These are phyloP conservation scores for Chaenogobius annularis DNA, from an alignment of 2,113 vertebrate genomes.

Conservation along the genomic window DNA sequence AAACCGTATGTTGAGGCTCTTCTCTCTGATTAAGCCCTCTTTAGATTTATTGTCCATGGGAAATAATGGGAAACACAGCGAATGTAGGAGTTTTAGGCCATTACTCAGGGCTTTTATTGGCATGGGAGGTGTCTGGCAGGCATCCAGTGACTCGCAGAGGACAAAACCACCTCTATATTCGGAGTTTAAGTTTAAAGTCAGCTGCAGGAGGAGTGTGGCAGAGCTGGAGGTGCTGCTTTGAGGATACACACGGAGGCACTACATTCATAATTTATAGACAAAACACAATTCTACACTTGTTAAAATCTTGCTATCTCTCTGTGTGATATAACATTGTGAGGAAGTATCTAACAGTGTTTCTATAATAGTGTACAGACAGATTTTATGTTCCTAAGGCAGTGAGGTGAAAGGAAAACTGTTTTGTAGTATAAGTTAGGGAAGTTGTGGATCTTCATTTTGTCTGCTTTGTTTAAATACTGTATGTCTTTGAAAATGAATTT, in stretches of 20 bases:
- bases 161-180: slow-evolving; percentile 71
- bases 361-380: slow-evolving; percentile 39
- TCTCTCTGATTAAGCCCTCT: slow-evolving; percentile 68
- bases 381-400: slow-evolving; percentile 21
- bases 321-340: slow-evolving; percentile 24
- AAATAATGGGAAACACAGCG: slow-evolving; percentile 73
- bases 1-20: slow-evolving; percentile 56
- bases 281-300: slow-evolving; percentile 5
- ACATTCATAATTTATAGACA: slow-evolving; percentile 46
- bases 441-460: not conserved
- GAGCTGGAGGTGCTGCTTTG: slow-evolving; percentile 49
- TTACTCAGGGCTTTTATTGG: slow-evolving; percentile 76
- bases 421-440: slow-evolving; percentile 22
- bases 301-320: slow-evolving; percentile 16
- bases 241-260: slow-evolving; percentile 41
- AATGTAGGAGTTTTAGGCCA: slow-evolving; percentile 73
- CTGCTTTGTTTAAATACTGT: not conserved
- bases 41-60: slow-evolving; percentile 67
- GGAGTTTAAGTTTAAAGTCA: slow-evolving; percentile 50
- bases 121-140: slow-evolving; percentile 64
- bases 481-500: no score
- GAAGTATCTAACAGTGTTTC: slow-evolving; percentile 29
- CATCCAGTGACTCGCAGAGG: slow-evolving; percentile 73
- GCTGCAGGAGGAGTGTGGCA: slow-evolving; percentile 43
- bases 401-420: slow-evolving; percentile 13